Evolutionary conservation across 2,888 invertebrate species (phyloP), one percentile per base, ranked within the genome.

Genomic region (Dryomyza anilis): DNA sequence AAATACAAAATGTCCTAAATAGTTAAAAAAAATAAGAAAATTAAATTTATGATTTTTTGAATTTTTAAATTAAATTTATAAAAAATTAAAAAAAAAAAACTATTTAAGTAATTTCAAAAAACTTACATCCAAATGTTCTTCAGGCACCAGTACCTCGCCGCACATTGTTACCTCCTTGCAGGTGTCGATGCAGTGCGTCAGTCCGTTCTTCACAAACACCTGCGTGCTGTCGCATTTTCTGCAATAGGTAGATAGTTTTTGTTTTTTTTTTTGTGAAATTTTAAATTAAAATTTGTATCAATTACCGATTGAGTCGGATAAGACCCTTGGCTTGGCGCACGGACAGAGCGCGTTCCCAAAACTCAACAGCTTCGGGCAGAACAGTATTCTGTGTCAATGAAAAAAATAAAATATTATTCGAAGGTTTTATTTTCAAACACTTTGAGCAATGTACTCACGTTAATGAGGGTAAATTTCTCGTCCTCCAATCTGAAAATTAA

Each of bases 91-190:
- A n/a, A n/a, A n/a, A n/a, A n/a, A n/a, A n/a, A n/a, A n/a, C n/a
- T n/a, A n/a, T n/a, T n/a, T n/a, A n/a, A n/a, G n/a, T n/a, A n/a
- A n/a, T n/a, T n/a, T n/a, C n/a, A n/a, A n/a, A n/a, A n/a, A n/a
- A 86, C 89, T 88, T 81, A 96, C 97, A 83, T 96, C 95, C 48
- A 99, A 87, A 85, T 99, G 98, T 55, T 93, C 89, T 67, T 93
- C 91, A 0, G 98, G 98, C 5, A 99, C 96, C 72, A 87, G 86
- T 2, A 97, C 95, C 82, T 99, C 98, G 0, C 99, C 99, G 82
- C 99, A 99, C 88, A 93, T 93, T 0, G 98, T 98, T 66, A 88
- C 88, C 1, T 87, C 83, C 73, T 90, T 92, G 82, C 96, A 96
- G 0, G 88, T 85, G 74, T 93, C 91, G 70, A 94, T 94, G 80